These are phyloP conservation scores for Sphaerophoria rueppellii DNA, from an alignment of 2,888 invertebrate species.

Conservation along the genomic window DNA sequence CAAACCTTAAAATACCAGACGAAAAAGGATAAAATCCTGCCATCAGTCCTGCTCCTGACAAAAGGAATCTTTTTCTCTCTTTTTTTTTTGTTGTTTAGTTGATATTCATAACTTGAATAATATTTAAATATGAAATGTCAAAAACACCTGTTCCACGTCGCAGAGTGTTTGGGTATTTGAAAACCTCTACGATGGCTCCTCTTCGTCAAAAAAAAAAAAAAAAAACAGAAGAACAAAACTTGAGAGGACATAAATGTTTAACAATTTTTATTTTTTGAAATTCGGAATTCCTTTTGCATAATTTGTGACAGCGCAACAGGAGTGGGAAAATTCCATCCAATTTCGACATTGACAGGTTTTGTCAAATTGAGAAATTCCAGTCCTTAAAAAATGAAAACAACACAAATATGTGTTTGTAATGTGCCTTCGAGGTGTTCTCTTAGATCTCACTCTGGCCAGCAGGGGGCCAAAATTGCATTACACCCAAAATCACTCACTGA, in stretches of 20 bases:
- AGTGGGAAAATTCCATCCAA: neutral
- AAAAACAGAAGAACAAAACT: neutral
- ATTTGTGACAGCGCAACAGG: neutral
- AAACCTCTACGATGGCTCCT: neutral
- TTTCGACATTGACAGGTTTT: constrained; percentile 10
- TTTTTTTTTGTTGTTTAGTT: constrained; percentile 7
- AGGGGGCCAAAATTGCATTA: neutral
- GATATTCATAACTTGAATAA: constrained; percentile 35
- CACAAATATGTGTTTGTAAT: neutral
- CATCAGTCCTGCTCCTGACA: neutral
- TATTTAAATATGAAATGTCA: constrained; percentile 30
- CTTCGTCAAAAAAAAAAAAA: too few species aligned
- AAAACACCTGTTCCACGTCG: constrained; percentile 36
- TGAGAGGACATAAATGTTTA: constrained; percentile 16
- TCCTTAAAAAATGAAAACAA: neutral
- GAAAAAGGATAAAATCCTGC: neutral
- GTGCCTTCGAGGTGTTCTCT: neutral
- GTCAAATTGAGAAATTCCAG: neutral
- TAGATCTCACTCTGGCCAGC: neutral
- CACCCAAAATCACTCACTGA: neutral
- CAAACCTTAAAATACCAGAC: too few species aligned
- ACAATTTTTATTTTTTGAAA: constrained; percentile 4
- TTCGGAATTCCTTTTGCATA: constrained; percentile 9
- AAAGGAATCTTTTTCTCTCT: neutral
- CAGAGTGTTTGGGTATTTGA: neutral